Base-by-base conservation (phyloP, 1,140 invertebrate genomes). In the Bathynomus jamesi region DNA sequence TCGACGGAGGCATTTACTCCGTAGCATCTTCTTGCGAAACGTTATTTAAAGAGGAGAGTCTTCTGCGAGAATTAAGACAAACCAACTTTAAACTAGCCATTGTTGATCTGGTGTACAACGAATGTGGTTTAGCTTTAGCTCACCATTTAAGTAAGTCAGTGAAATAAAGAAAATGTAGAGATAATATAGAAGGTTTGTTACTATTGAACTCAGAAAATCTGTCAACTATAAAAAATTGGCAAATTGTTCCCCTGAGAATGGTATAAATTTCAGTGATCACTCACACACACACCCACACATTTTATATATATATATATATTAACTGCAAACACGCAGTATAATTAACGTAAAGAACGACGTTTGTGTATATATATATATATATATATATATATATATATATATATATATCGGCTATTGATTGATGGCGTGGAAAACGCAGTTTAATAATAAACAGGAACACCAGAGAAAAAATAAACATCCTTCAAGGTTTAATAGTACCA, bases 101-200 rank as follows among this genome's bases (percentile, higher is more conserved):
- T 17, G 77, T 79, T 29, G 79, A 79, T 68, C 76, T 79, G 66
- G 10, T 79, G 31, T 78, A 78, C 62, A 79, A 79, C 53, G 79
- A 79, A 32, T 79, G 79, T 67, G 76, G 79, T 10, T 66, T 79
- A 13, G 77, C 78, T 0, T 62, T 79, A 4, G 70, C 78, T 4
- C 71, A 79, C 67, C 76, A 78, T 61, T 61, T 69, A n/a, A 28
- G 67, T 69, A 61, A 69, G 40, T n/a, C n/a, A n/a, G n/a, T n/a
- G n/a, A n/a, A n/a, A n/a, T n/a, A n/a, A n/a, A n/a, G n/a, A n/a
- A n/a, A n/a, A n/a, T n/a, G n/a, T n/a, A n/a, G n/a, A n/a, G n/a
- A n/a, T n/a, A n/a, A n/a, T n/a, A n/a, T n/a, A n/a, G n/a, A n/a
- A n/a, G n/a, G n/a, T n/a, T n/a, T n/a, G n/a, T n/a, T n/a, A n/a